Evolutionary conservation across 2,888 invertebrate species (phyloP).

Genomic region (Nomada lathburiana): DNA sequence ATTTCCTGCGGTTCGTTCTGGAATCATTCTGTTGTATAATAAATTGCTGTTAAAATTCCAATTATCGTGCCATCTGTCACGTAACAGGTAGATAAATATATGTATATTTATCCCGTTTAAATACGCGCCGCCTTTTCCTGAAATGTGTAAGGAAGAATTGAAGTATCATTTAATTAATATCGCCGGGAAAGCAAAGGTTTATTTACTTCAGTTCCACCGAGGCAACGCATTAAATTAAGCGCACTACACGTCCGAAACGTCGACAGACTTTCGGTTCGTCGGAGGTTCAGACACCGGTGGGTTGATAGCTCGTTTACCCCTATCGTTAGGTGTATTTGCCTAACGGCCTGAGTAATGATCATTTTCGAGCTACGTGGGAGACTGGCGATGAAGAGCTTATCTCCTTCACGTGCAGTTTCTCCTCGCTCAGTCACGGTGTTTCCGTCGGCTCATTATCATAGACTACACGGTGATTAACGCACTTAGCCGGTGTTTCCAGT

Average conservation of each 20-base stretch:
- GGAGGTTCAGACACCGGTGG: not conserved
- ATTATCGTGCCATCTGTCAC: too few species aligned
- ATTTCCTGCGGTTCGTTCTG: too few species aligned
- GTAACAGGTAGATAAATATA: too few species aligned
- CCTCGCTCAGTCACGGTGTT: conserved; percentile 55
- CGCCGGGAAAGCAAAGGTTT: too few species aligned
- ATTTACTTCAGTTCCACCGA: too few species aligned
- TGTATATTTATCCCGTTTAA: too few species aligned
- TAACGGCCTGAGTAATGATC: conserved; percentile 41
- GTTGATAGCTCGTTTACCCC: conserved; percentile 1
- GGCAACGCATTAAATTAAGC: too few species aligned
- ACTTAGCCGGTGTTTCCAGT: conserved; percentile 30
- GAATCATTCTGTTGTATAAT: too few species aligned
- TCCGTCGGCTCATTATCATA: conserved; percentile 52
- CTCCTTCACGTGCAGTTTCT: conserved; percentile 49
- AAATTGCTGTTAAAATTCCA: too few species aligned
- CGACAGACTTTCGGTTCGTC: not conserved
- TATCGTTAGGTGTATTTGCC: conserved; percentile 20
- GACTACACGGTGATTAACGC: conserved; percentile 51
- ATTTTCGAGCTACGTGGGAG: conserved; percentile 23
- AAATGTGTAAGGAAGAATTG: not conserved
- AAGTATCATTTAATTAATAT: too few species aligned
- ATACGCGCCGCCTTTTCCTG: not conserved
- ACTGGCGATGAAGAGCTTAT: conserved; percentile 50
- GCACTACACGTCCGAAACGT: not conserved